phyloP scores from a whole-genome alignment of 2,888 invertebrate genomes.

The Acrocera orbiculus region DNA sequence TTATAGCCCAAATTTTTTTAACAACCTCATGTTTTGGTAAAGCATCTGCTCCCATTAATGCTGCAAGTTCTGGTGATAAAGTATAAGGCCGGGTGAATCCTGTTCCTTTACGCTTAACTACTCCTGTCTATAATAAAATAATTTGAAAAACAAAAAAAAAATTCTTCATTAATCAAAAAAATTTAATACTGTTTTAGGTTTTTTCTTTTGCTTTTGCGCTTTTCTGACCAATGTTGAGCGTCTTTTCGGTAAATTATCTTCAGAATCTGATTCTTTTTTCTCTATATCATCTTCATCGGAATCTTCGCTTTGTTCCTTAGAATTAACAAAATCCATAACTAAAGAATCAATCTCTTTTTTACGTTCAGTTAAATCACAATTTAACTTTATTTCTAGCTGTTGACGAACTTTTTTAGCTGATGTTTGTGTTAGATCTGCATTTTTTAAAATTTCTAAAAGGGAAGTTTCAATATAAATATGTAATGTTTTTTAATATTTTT shows the following conservation, averaged over 20 bases:
- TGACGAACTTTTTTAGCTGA: constrained; percentile 81
- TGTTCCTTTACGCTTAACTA: constrained; percentile 41
- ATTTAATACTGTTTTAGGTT: too few species aligned
- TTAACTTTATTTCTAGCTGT: constrained; percentile 65
- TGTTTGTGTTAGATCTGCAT: constrained; percentile 65
- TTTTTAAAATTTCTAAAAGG: constrained; percentile 61
- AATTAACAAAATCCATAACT: constrained; percentile 57
- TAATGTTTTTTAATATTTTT: too few species aligned
- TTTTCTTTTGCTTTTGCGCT: too few species aligned
- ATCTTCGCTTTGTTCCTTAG: constrained; percentile 33
- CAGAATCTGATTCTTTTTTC: constrained; percentile 34
- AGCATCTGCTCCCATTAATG: constrained; percentile 60
- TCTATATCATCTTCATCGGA: constrained; percentile 55
- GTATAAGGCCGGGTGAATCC: constrained; percentile 75
- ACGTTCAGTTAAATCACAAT: constrained; percentile 53
- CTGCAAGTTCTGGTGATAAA: constrained; percentile 65
- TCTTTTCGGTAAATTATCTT: constrained; percentile 9
- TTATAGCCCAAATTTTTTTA: constrained; percentile 76
- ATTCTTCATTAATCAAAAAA: background rate
- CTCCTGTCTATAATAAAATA: constrained; percentile 12
- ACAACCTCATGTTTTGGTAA: constrained; percentile 83
- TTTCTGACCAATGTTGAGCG: too few species aligned
- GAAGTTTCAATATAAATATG: too few species aligned
- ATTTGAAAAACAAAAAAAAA: constrained; percentile 2
- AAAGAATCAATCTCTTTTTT: constrained; percentile 77